Percentiles rank a stretch among this genome's conserved stretches.
These are phyloP conservation scores for Hydrotaea diabolus DNA, from an alignment of 2,888 invertebrate genomes.

Conservation along the genomic window DNA sequence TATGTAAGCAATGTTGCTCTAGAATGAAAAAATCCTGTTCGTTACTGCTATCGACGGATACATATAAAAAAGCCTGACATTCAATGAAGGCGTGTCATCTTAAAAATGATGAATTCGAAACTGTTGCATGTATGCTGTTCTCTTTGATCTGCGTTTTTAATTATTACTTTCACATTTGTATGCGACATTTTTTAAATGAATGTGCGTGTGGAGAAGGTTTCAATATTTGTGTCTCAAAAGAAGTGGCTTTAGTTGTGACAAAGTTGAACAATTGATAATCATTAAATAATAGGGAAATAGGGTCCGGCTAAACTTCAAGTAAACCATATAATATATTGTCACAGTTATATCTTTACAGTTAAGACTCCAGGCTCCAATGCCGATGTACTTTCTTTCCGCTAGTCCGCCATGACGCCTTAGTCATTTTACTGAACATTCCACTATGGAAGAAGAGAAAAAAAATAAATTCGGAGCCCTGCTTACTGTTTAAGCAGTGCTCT, in stretches of 20 bases:
- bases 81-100: background rate
- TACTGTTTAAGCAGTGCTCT: too few species aligned
- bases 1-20: background rate
- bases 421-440: too few species aligned
- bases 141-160: background rate
- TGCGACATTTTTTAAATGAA: background rate
- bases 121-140: background rate
- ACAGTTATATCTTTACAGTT: too few species aligned
- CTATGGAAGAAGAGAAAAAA: too few species aligned
- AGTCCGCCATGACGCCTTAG: too few species aligned
- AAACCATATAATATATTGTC: too few species aligned
- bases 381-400: too few species aligned
- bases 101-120: background rate
- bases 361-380: too few species aligned
- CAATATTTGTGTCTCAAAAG: background rate
- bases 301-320: too few species aligned
- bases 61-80: too few species aligned
- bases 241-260: background rate
- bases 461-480: too few species aligned
- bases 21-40: background rate
- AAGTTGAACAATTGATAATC: background rate
- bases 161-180: background rate
- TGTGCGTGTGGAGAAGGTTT: background rate
- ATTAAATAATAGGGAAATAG: too few species aligned
- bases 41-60: background rate